Conservation (phyloP, 2,888 invertebrate species). For the Epistrophe eligans region DNA sequence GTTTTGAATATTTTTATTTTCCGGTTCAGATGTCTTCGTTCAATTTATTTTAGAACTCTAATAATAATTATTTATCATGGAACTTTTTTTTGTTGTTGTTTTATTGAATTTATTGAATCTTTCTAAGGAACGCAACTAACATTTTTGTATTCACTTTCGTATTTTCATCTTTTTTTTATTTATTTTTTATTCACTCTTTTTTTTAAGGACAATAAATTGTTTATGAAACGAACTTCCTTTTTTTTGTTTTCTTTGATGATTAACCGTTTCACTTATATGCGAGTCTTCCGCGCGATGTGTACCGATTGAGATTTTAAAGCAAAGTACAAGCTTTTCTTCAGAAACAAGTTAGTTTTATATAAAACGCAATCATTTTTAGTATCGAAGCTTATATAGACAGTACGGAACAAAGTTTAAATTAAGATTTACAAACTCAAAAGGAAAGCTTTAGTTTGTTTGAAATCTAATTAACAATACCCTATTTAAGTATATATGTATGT, state of each 20-base stretch:
- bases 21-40: constrained; percentile 8
- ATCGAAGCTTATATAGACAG: constrained; percentile 23
- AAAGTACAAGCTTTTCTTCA: constrained; percentile 59
- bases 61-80: constrained; percentile 6
- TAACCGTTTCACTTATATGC: constrained; percentile 42
- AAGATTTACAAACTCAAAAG: background rate
- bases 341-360: constrained; percentile 66
- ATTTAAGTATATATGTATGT: too few species aligned
- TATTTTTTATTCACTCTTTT: constrained; percentile 3
- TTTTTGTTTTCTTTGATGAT: background rate
- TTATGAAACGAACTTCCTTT: background rate
- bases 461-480: background rate
- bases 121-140: constrained; percentile 26
- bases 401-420: background rate
- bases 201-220: background rate
- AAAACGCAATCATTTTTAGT: constrained; percentile 36
- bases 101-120: constrained; percentile 22
- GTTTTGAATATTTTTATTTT: background rate
- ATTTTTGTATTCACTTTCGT: constrained; percentile 36
- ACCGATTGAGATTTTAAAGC: constrained; percentile 62
- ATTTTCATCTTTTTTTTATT: constrained; percentile 36
- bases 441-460: background rate
- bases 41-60: background rate
- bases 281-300: constrained; percentile 61
- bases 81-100: constrained; percentile 3